Percentiles rank a stretch among this genome's conserved stretches.
Evolutionary conservation across 2,113 vertebrate species (phyloP).

Genomic region (Myocastor coypus): DNA sequence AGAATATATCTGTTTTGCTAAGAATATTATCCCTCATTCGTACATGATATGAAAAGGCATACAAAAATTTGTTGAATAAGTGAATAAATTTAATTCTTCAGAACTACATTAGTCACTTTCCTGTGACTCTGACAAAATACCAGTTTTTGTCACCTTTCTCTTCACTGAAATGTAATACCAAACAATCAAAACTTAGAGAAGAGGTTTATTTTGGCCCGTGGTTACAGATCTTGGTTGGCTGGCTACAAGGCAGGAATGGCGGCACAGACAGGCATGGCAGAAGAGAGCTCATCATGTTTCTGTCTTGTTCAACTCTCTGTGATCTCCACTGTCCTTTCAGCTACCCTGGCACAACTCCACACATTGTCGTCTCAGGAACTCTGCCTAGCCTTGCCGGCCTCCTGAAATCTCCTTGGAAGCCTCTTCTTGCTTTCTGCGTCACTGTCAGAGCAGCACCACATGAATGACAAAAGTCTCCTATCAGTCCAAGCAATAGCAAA

Average conservation of each 20-base stretch:
- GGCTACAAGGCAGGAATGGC: not conserved
- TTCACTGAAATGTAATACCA: not conserved
- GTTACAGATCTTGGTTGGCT: not conserved
- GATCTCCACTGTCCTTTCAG: not conserved
- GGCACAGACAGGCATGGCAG: not conserved
- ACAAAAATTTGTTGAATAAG: constrained; percentile 35
- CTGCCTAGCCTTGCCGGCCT: not conserved
- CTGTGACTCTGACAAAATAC: not conserved
- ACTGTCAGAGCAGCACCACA: not conserved
- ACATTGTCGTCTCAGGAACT: not conserved
- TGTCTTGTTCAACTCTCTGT: not conserved
- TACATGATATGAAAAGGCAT: not conserved
- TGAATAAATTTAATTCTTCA: constrained; percentile 27
- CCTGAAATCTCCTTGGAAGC: not conserved
- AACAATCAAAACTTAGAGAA: not conserved
- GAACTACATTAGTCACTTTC: not conserved
- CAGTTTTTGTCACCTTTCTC: not conserved
- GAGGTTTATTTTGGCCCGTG: not conserved
- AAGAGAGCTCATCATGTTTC: not conserved
- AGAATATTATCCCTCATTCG: not conserved
- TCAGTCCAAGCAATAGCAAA: not conserved
- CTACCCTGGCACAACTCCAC: not conserved
- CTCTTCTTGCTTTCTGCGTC: not conserved
- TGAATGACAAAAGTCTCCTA: not conserved
- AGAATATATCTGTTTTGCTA: not conserved